These are phyloP conservation scores for Falco peregrinus DNA, from an alignment of 2,797 vertebrate species.

Conservation along the genomic window DNA sequence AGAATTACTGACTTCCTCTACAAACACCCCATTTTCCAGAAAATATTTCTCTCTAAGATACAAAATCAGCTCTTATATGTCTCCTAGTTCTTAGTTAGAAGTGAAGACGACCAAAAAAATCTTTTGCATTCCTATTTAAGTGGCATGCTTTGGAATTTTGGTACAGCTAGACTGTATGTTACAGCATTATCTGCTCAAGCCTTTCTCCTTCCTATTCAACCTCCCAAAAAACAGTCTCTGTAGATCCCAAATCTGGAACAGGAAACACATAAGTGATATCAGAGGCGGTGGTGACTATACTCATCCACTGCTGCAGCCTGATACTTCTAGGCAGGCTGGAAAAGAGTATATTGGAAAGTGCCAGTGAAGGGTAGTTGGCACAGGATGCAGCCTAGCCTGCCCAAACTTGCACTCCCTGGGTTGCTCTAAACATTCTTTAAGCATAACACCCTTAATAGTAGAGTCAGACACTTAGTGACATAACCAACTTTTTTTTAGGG, in stretches of 20 bases:
- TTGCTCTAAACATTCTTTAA: background rate
- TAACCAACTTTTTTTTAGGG: background rate
- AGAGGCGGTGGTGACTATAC: background rate
- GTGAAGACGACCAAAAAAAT: background rate
- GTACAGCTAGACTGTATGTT: background rate
- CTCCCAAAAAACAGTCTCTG: background rate
- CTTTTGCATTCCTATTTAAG: background rate
- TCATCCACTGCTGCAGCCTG: background rate
- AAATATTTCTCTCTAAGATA: background rate
- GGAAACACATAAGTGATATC: background rate
- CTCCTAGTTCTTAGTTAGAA: background rate
- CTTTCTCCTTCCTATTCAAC: background rate
- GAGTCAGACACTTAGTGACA: background rate
- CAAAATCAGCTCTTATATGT: background rate
- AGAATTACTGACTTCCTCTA: background rate
- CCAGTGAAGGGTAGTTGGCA: background rate
- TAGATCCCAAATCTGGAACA: background rate
- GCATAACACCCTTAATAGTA: background rate
- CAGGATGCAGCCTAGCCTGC: background rate
- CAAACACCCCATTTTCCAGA: background rate
- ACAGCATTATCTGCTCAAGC: background rate
- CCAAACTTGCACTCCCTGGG: background rate
- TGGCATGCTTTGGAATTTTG: background rate
- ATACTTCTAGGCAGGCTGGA: background rate
- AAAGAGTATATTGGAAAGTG: rapidly evolving